Base-by-base conservation (phyloP, 2,113 vertebrate genomes). In the Melospiza georgiana region DNA sequence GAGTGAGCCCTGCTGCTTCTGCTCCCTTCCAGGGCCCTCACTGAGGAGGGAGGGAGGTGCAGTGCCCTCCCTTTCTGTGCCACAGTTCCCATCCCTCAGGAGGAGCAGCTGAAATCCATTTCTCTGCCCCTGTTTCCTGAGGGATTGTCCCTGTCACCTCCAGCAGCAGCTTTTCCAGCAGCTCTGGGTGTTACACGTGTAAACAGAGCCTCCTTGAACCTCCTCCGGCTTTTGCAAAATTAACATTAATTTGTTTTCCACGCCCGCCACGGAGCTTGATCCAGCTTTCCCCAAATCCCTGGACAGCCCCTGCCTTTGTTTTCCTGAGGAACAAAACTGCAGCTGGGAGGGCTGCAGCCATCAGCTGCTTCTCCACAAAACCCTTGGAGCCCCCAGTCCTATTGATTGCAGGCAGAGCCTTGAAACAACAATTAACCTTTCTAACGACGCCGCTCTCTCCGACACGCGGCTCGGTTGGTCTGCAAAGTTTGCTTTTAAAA, bases 381-480 rank as follows among this genome's bases (percentile, higher is more conserved):
- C 2, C 37, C 73, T 14, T 1, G 9, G 41, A 69, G 52, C 49
- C 57, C 51, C 24, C 33, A 25, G 59, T 10, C 44, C 78, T 35
- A 92, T 81, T 16, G 88, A 95, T 95, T 68, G 25, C 62, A 52
- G 72, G 1, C 69, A 52, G 88, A 5, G 4, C 41, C 74, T 74
- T 24, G 82, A 37, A 96, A 84, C 57, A 84, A 82, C 77, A 82
- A 93, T 93, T 96, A 87, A 89, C 82, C 84, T 97, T 96, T 84
- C 62, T 55, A 41, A 80, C 19, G 20, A 15, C 0, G 24, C 37
- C 1, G 13, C 63, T 75, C 19, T 14, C 84, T 31, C 20, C 35
- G 2, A 21, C 79, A 79, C 2, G 44, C 39, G 10, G 19, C 86
- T 37, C 5, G 0, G 55, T 3, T 6, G n/a, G 67, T 93, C 72